Evolutionary conservation across 2,113 vertebrate species (phyloP).

Genomic region (Oxyura jamaicensis): DNA sequence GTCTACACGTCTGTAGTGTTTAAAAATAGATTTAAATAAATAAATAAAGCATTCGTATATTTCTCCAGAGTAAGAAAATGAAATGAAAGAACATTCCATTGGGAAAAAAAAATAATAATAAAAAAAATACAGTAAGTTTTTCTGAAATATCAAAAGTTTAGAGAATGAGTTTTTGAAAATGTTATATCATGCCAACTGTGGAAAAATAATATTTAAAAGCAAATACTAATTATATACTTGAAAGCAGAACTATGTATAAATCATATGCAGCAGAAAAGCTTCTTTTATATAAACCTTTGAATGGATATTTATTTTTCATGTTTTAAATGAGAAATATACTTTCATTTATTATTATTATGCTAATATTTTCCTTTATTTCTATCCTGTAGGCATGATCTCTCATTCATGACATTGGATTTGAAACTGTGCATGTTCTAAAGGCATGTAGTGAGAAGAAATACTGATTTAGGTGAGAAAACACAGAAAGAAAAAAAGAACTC

Average conservation of each 20-base stretch:
- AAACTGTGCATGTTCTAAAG: neutral
- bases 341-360: neutral
- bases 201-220: neutral
- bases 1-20: neutral
- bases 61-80: neutral
- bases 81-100: neutral
- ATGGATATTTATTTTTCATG: neutral
- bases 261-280: neutral
- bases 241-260: neutral
- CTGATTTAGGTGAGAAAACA: neutral
- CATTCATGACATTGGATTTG: neutral
- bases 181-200: rapidly evolving
- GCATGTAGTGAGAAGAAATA: neutral
- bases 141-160: neutral
- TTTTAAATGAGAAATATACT: neutral
- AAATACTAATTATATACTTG: neutral
- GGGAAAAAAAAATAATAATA: neutral
- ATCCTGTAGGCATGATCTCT: neutral
- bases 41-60: neutral
- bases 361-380: neutral
- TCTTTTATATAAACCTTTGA: neutral
- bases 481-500: neutral
- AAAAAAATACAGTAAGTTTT: neutral
- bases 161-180: neutral
- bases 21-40: neutral